Evolutionary conservation across 37 sponge, comb jelly and placozoan genomes (phyloP).

Genomic region (Theonella swinhoei): DNA sequence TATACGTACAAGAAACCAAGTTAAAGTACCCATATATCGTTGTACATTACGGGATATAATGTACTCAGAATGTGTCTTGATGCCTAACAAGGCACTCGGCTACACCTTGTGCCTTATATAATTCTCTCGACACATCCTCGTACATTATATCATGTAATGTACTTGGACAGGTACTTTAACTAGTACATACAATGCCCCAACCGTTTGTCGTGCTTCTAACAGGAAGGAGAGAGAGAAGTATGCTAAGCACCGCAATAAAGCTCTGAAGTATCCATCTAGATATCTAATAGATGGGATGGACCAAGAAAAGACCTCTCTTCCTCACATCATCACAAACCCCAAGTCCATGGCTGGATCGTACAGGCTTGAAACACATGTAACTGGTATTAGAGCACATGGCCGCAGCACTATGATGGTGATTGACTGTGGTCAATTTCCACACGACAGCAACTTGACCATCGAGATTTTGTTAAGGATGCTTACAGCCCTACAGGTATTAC

Average conservation of each 20-base stretch:
- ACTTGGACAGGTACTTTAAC: too few relatives aligned
- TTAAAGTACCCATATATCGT: too few relatives aligned
- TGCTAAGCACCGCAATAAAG: not conserved
- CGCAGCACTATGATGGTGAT: not conserved
- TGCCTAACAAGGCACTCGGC: too few relatives aligned
- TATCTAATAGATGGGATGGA: slow-evolving; percentile 31
- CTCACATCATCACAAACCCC: not conserved
- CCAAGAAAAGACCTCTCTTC: slow-evolving; percentile 30
- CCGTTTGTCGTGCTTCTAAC: not conserved
- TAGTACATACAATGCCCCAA: too few relatives aligned
- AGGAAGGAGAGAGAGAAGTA: not conserved
- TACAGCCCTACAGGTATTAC: not conserved
- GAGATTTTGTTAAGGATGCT: slow-evolving; percentile 1
- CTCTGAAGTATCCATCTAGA: not conserved
- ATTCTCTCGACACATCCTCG: too few relatives aligned
- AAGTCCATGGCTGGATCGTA: not conserved
- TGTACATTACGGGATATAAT: too few relatives aligned
- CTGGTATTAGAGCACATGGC: not conserved
- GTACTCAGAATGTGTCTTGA: too few relatives aligned
- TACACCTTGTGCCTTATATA: too few relatives aligned
- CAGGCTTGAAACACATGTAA: not conserved
- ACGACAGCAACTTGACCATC: slow-evolving; percentile 34
- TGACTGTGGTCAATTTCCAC: slow-evolving; percentile 9
- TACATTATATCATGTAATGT: too few relatives aligned
- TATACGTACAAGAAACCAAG: too few relatives aligned